Evolutionary conservation across 2,888 invertebrate species (phyloP), one percentile per base, ranked within the genome.

Genomic region (Meloe dianella): DNA sequence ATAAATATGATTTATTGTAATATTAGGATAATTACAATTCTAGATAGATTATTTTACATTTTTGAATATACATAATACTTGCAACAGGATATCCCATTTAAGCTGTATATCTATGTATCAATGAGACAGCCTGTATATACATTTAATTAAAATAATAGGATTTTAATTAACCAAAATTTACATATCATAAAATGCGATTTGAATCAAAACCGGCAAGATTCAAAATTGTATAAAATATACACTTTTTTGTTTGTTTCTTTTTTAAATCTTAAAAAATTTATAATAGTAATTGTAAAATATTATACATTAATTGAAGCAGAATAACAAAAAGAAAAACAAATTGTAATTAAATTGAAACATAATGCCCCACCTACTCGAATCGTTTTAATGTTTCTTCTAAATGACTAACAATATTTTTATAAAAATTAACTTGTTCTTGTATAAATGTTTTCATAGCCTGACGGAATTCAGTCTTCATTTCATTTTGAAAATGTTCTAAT

Each of bases 401-500:
- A 79, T 90, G 91, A 59, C 87, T 87, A 66, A 94, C 92, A 72
- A 94, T 88, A 81, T 92, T 92, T 83, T 93, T 92, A 85, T 98
- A 97, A 85, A 98, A 98, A 63, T 88, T 87, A 38, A 98, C 94
- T 85, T 98, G 98, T 78, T 95, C 94, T 71, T 86, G 87, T 66
- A 98, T 87, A 82, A 95, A 97, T 69, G 88, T 89, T 80, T 93
- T 93, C 89, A 98, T 93, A 60, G 95, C 91, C 64, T 88, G 87
- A 79, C 93, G 94, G 75, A 96, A 88, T 85, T 98, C 97, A 51
- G 88, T 87, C 57, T 94, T 92, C 73, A 96, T 88, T 80, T 97
- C 96, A 29, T 87, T 84, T 81, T 96, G 95, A 82, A 98, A 97
- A 83, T 98, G 96, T 76, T 92, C 92, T 75, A 98, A 91, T 87